Evolutionary conservation across 2,797 vertebrate genomes (phyloP), one percentile per base, ranked within the genome.

Genomic region (Scarus forsteni): DNA sequence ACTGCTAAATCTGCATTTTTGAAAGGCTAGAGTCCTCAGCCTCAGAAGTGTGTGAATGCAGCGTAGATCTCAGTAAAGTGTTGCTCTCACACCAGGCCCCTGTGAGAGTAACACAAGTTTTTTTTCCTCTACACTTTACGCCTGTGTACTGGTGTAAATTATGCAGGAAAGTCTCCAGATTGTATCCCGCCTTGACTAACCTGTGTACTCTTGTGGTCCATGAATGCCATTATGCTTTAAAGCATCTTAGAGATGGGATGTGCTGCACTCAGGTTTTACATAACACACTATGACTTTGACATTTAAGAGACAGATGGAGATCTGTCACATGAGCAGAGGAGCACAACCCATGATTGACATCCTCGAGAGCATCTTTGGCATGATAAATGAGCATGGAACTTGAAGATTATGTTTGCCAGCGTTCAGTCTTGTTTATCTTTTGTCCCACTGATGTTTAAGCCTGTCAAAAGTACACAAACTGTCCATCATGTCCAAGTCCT

Each of bases 291-390:
- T 61, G 7, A 69, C 54, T 39, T 38, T 82, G 66, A 84, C 60
- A 82, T 82, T 75, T 68, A 59, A 67, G 52, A 56, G 51, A 44
- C 55, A 75, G 40, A 15, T 42, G 3, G 40, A 70, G 46, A 66
- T 67, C 48, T 80, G 63, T 45, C 53, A 62, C 16, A 43, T 49
- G 60, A 77, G 51, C 13, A 16, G 5, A 1, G n/a, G 5, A 7
- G 1, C 39, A 10, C 1, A 66, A 68, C 14, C 27, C 27, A 0
- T 36, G 50, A 7, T 6, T 52, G 40, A 8, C 40, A 10, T 15
- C 10, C 16, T 53, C 35, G 18, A n/a, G 39, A 63, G 34, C 36
- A 49, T 48, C 55, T 56, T 50, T 11, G 55, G 36, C 36, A 51
- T 38, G 51, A 12, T 27, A 65, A 6, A 50, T 61, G 12, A 6